A percentile compares a stretch with the other conserved stretches of the same genome.
Evolutionary conservation across 2,888 invertebrate genomes (phyloP).

Genomic region (Leptinotarsa juncta): DNA sequence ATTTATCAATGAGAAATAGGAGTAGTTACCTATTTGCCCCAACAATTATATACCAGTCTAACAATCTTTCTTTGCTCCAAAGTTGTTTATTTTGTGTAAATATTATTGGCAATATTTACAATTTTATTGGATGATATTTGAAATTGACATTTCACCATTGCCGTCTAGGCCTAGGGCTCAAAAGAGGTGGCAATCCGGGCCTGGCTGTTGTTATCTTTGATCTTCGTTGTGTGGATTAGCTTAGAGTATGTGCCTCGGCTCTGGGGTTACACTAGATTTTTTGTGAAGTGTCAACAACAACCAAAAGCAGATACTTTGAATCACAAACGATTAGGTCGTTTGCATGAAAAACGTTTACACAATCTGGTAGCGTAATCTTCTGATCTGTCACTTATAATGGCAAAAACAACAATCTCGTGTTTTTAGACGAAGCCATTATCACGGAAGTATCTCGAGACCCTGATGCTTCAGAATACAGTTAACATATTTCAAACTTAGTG

Average conservation of each 20-base stretch:
- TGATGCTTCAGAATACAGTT: not conserved
- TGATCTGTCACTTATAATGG: not conserved
- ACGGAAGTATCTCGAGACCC: not conserved
- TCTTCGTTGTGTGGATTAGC: slow-evolving; percentile 22
- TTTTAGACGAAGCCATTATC: not conserved
- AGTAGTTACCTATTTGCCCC: no score
- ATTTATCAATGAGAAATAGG: no score
- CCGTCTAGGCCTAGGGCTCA: no score
- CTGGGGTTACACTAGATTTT: slow-evolving; percentile 10
- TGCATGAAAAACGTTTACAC: not conserved
- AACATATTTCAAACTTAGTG: no score
- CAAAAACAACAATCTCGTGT: not conserved
- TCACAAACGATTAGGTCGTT: not conserved
- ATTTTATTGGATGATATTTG: no score
- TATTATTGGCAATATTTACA: no score
- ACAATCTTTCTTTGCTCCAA: no score
- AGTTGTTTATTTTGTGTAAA: no score
- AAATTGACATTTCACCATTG: no score
- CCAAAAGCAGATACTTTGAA: not conserved
- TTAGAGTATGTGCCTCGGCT: no score
- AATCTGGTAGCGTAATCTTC: slow-evolving; percentile 4
- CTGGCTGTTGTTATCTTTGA: slow-evolving; percentile 25
- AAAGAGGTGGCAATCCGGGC: not conserved
- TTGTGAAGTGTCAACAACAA: slow-evolving; percentile 3
- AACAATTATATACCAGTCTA: no score